Evolutionary conservation across 2,797 vertebrate species (phyloP).

Genomic region (Alcedo atthis): DNA sequence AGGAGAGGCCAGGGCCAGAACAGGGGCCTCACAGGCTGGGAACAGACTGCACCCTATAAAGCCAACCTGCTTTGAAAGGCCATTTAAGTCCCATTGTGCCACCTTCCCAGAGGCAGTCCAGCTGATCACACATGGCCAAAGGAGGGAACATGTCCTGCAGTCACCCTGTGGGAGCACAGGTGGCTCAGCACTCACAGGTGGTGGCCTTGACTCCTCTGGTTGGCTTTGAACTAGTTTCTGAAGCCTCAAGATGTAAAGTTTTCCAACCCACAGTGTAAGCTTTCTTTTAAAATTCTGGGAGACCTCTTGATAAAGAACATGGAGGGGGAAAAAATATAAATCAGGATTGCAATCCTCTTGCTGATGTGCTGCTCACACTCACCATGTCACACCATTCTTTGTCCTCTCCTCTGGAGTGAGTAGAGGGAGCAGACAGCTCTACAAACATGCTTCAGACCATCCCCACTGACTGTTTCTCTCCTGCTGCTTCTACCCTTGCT

Average conservation of each 20-base stretch:
- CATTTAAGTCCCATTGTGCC: neutral
- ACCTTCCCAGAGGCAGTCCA: neutral
- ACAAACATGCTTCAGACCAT: neutral
- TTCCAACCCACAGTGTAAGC: neutral
- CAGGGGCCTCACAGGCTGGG: fast-evolving
- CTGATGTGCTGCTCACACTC: neutral
- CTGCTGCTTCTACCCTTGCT: neutral
- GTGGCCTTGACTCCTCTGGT: neutral
- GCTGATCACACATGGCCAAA: neutral
- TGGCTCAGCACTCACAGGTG: neutral
- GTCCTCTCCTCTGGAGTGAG: neutral
- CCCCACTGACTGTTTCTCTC: neutral
- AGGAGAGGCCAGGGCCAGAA: neutral
- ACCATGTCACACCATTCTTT: too few species aligned
- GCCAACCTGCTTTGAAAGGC: neutral
- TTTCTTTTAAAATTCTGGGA: neutral
- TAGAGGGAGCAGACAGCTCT: neutral
- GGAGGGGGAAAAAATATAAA: neutral
- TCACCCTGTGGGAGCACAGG: fast-evolving
- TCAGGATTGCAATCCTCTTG: neutral
- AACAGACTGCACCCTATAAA: neutral
- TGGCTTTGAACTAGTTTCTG: neutral
- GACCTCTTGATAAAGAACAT: neutral
- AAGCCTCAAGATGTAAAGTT: neutral
- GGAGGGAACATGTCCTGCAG: neutral